phyloP scores from a whole-genome alignment of 2,888 invertebrate genomes.

The Thymelicus sylvestris region DNA sequence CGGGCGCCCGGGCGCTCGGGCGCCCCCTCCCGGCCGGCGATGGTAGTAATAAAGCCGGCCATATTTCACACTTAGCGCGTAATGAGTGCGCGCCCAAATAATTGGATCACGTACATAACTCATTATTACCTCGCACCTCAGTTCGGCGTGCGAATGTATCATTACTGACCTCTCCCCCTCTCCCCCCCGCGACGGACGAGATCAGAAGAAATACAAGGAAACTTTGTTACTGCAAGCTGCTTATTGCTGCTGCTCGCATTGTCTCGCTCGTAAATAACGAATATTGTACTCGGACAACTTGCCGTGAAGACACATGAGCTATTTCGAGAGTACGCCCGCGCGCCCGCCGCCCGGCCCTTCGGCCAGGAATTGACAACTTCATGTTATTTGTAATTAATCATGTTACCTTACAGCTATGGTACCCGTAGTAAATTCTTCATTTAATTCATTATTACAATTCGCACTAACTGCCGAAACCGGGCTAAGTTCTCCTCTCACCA shows the following conservation, averaged over 20 bases:
- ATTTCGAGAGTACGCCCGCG: no score
- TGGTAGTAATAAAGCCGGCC: slow-evolving; percentile 80
- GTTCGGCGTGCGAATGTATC: slow-evolving; percentile 78
- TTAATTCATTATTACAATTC: no score
- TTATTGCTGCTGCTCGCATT: neutral
- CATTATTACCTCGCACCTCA: slow-evolving; percentile 85
- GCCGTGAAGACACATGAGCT: no score
- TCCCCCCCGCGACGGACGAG: slow-evolving; percentile 32
- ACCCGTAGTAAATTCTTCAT: no score
- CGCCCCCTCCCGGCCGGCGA: slow-evolving; percentile 20
- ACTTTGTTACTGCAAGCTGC: slow-evolving; percentile 54
- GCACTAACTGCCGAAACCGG: no score
- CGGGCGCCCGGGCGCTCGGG: slow-evolving; percentile 29
- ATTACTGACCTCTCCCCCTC: slow-evolving; percentile 61
- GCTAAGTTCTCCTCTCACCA: no score
- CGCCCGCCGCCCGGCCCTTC: no score
- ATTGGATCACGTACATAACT: slow-evolving; percentile 86
- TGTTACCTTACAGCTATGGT: no score
- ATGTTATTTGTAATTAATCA: no score
- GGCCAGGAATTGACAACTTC: no score
- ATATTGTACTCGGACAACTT: neutral
- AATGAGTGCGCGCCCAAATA: slow-evolving; percentile 85
- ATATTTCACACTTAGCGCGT: slow-evolving; percentile 86
- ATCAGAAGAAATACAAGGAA: slow-evolving; percentile 53
- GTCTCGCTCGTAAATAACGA: slow-evolving; percentile 5